Evolutionary conservation across 1,140 invertebrate genomes (phyloP), one percentile per base, ranked within the genome.

Genomic region (Cephus cinctus): DNA sequence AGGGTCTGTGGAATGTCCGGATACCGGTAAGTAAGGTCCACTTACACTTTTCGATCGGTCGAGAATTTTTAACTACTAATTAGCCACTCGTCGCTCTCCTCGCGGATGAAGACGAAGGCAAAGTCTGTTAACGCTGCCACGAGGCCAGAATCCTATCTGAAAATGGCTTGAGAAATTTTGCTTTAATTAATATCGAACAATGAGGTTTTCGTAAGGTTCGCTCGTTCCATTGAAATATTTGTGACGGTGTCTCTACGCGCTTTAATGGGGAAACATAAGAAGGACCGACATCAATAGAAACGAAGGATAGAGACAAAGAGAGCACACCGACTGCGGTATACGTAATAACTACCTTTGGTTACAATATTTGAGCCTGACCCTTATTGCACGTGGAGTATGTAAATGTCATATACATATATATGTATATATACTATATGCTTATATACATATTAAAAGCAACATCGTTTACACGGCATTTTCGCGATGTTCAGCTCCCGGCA

Each of bases 101-200:
- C 6, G 6, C n/a, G 6, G 25, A 6, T 27, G 25, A 27, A 8
- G 25, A 27, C n/a, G 25, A 27, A n/a, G n/a, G 25, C 6, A 6
- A 6, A n/a, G 46, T 31, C 23, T 32, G 39, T 46, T 47, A 49
- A 44, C 49, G 46, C 44, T 41, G 40, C 47, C 31, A 47, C 47
- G 45, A 59, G 54, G 50, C 41, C 54, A 23, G 27, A n/a, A n/a
- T n/a, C n/a, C 49, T 32, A 16, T 18, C 48, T 55, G 50, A 25
- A 39, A 54, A 36, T 42, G 36, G 30, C 36, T 15, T 30, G 32
- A 38, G 51, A 57, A 62, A 57, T 63, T n/a, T 51, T 50, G 54
- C 57, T 57, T 57, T 59, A 57, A 63, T 63, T 63, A 59, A 59
- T 44, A 50, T 50, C 36, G 44, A 50, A 62, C 51, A 59, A 59